These are phyloP conservation scores for Campoplex nolae DNA, from an alignment of 2,888 invertebrate genomes.

Conservation along the genomic window DNA sequence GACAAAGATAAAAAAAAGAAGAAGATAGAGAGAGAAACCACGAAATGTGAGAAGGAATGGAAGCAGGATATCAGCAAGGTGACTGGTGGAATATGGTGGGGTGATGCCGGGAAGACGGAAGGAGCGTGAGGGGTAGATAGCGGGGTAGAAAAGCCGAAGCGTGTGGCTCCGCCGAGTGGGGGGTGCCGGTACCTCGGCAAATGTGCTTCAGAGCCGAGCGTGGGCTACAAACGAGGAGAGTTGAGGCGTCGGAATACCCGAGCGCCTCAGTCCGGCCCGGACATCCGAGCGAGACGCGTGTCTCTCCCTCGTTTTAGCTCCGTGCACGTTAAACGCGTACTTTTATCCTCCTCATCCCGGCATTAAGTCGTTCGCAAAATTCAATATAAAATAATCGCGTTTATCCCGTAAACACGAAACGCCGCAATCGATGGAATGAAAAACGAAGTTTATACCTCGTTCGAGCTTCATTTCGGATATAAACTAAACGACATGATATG, in stretches of 20 bases:
- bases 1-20: conserved; percentile 13
- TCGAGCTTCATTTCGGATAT: conserved; percentile 8
- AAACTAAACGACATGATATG: conserved; percentile 12
- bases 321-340: conserved; percentile 60
- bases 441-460: neutral
- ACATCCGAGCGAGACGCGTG: conserved; percentile 81
- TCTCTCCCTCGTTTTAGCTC: conserved; percentile 56
- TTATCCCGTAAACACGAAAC: conserved; percentile 5
- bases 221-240: conserved; percentile 62
- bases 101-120: conserved; percentile 48
- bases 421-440: neutral
- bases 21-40: conserved; percentile 29
- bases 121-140: conserved; percentile 43
- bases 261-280: conserved; percentile 83
- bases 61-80: conserved; percentile 16
- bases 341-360: conserved; percentile 15
- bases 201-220: conserved; percentile 70
- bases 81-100: conserved; percentile 54
- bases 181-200: conserved; percentile 79
- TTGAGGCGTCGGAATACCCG: conserved; percentile 80
- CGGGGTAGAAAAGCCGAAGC: conserved; percentile 75
- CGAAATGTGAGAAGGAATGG: conserved; percentile 39
- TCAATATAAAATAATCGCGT: conserved; percentile 1
- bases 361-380: conserved; percentile 7
- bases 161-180: conserved; percentile 81